Base-by-base conservation (phyloP, 2,113 vertebrate genomes). In the Copsychus sechellarum region DNA sequence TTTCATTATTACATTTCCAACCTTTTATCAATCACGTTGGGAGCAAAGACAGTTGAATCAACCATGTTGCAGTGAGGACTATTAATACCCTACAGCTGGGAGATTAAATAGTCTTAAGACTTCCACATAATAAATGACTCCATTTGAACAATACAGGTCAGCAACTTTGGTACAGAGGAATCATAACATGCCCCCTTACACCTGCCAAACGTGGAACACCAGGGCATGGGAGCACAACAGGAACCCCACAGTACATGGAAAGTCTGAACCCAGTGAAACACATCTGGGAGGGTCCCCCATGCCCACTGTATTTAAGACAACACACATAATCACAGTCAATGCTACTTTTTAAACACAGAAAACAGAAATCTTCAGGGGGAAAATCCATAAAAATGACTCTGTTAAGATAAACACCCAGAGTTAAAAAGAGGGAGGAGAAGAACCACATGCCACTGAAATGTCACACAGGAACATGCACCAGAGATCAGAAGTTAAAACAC, bases 21-120 rank as follows among this genome's bases (percentile, higher is more conserved):
- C 81, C 71, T 96, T 92, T 89, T 88, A 76, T 96, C 85, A 57
- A 73, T 74, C 88, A 73, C 87, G 57, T 88, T 92, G 88, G 83
- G 90, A 92, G 85, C 86, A 94, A 69, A 95, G 91, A 89, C 66
- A 81, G 93, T 66, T 82, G 81, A 90, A 87, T 69, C 88, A 89
- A 88, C 65, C 90, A 87, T 61, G 73, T 86, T 45, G 64, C 8
- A 58, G 81, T 20, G 36, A 90, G 81, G 76, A 92, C 80, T 89
- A 80, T 76, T 87, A 93, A 94, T 71, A 85, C 76, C 80, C 69
- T 81, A 67, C 90, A 94, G 87, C 64, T 36, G 67, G 74, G 69
- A 96, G 88, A 92, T 91, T 94, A 96, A 96, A 95, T 64, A 92
- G 57, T 33, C 76, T 86, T 81, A 91, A 72, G 62, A 53, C 82